Base-by-base conservation (phyloP, 2,888 invertebrate species). In the Schrankia costaestrigalis region DNA sequence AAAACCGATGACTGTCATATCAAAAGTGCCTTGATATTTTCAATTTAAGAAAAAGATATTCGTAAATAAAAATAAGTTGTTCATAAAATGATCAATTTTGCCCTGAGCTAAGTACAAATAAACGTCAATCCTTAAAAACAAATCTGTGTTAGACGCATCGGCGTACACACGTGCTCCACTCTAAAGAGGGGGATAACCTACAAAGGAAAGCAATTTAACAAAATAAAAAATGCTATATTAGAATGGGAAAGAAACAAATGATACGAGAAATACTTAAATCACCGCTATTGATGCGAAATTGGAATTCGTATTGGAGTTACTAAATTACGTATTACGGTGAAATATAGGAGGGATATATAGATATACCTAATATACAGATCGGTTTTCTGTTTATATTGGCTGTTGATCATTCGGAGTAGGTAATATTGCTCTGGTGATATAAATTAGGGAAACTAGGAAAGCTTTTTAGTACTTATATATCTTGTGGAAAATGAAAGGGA, bases 121-220 rank as follows among this genome's bases (percentile, higher is more conserved):
- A 83, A 82, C 69, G 76, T 81, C 75, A 68, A 68, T 74, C 65
- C 67, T 81, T 80, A 81, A 84, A 83, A 84, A 86, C 80, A 79
- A 83, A 84, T 86, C 80, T 79, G 70, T 72, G 75, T 78, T 69
- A 46, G 67, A 63, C 63, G 60, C 63, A 66, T 54, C 61, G 63
- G 58, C 77, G 71, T 76, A 77, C 33, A 30, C 33, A 30, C 30
- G 33, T 9, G 29, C 17, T 77, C 75, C 68, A 70, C 31, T 71
- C 64, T 78, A 78, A 71, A 77, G 76, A 70, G 74, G 75, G 55
- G 77, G 72, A 59, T 64, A 50, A 53, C 63, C 41, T 78, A 83
- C 82, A 85, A 80, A 86, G 78, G 64, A 80, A 84, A 85, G 84
- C 82, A 83, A 86, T 87, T 87, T 86, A 79, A 80, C 73, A 78